Evolutionary conservation across 1,140 invertebrate species (phyloP), one percentile per base, ranked within the genome.

Genomic region (Pachypeltis micranthus): DNA sequence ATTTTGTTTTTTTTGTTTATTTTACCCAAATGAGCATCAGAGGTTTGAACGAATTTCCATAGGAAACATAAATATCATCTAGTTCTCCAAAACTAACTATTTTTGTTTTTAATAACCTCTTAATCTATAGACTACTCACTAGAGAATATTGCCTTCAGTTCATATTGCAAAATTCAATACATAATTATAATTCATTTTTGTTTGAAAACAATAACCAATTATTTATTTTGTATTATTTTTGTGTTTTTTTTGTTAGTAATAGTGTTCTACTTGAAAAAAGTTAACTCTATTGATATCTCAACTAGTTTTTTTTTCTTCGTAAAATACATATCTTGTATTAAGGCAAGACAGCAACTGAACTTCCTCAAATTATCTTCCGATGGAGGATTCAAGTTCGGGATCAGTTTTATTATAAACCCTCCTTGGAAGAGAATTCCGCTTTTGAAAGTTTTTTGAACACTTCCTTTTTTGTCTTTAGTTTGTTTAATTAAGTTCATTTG

Each of bases 61-160:
- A 63, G 62, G 62, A 63, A 63, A 63, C 54, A 63, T 39, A 57
- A 56, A 34, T 58, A 23, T 59, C n/a, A 24, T 60, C 19, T 25
- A 39, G 39, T 44, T 44, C 26, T 24, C n/a, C 39, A 24, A n/a
- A n/a, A n/a, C n/a, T n/a, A n/a, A 39, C 31, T 39, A 39, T 16
- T 51, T 10, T 10, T 51, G 12, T 51, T 51, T 51, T 51, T 16
- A 51, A 51, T 59, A 28, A 39, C 26, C 59, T 44, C 39, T 24
- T 39, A 16, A n/a, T 39, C 34, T 39, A 39, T n/a, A n/a, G n/a
- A n/a, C 34, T 63, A 63, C 21, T 24, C 47, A 56, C 62, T 63
- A 63, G 26, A 56, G 31, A 63, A 63, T 63, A 63, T 63, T 63
- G 62, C 62, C 62, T 63, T 63, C 62, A 57, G 62, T 63, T 63